Evolutionary conservation across 2,888 invertebrate species (phyloP).

Genomic region (Diogma glabrata): DNA sequence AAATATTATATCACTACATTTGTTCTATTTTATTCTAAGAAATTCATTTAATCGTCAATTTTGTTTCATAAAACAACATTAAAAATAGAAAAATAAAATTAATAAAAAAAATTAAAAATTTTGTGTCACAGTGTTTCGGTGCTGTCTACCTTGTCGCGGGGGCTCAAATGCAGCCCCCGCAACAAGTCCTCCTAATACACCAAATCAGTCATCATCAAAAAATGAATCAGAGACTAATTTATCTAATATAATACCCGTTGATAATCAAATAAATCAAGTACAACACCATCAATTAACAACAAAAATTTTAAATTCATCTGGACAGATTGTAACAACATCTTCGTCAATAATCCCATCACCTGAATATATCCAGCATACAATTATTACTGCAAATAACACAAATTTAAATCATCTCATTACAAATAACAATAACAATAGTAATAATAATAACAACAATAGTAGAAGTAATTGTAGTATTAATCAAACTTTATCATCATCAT

Average conservation of each 20-base stretch:
- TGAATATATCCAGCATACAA: background rate
- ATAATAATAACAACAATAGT: background rate
- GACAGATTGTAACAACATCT: conserved; percentile 23
- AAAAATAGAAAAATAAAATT: conserved; percentile 5
- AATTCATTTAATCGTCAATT: no score
- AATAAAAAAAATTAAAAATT: conserved; percentile 9
- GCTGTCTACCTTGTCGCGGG: conserved; percentile 75
- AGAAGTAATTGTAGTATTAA: conserved; percentile 16
- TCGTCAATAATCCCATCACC: conserved; percentile 13
- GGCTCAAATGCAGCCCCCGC: conserved; percentile 49
- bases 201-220: conserved; percentile 27
- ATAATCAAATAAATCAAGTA: conserved; percentile 15
- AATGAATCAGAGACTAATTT: conserved; percentile 16
- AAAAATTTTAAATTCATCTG: conserved; percentile 17
- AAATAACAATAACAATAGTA: conserved; percentile 3
- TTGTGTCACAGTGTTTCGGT: conserved; percentile 65
- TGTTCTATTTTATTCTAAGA: no score
- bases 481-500: conserved; percentile 17
- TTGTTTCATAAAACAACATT: no score
- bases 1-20: no score
- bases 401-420: conserved; percentile 1
- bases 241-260: conserved; percentile 15
- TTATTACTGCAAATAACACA: background rate
- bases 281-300: conserved; percentile 9
- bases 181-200: conserved; percentile 41